Conservation (phyloP, 2,797 vertebrate genomes). For the Masticophis lateralis region DNA sequence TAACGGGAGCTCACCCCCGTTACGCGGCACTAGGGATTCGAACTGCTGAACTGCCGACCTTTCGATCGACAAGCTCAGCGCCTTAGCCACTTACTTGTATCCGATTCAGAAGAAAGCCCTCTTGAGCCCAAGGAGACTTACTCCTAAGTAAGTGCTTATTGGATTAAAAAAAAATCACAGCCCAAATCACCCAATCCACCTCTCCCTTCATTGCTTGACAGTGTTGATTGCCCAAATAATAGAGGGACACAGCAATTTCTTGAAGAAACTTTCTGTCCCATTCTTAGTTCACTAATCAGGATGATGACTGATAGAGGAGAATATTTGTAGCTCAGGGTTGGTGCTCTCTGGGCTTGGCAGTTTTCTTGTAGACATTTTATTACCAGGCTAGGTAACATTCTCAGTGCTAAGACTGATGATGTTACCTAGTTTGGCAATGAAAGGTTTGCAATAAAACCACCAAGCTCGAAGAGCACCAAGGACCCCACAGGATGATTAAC, state of each 20-base stretch:
- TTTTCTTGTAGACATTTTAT: not conserved
- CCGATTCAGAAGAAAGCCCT: not conserved
- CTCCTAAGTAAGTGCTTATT: not conserved
- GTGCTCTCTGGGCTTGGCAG: not conserved
- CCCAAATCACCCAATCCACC: not conserved
- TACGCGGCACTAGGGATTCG: too few relatives aligned
- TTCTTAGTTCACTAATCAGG: not conserved
- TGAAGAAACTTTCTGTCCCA: not conserved
- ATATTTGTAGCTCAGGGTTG: not conserved
- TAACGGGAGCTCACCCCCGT: too few relatives aligned
- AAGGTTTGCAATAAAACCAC: not conserved
- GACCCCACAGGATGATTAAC: not conserved
- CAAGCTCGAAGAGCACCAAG: not conserved
- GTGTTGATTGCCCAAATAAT: not conserved
- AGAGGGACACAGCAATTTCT: not conserved
- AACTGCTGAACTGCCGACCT: too few relatives aligned
- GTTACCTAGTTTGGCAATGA: not conserved
- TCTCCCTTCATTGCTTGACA: not conserved
- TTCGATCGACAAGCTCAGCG: too few relatives aligned
- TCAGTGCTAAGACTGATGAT: not conserved
- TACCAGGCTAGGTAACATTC: not conserved
- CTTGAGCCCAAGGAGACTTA: not conserved
- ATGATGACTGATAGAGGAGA: not conserved
- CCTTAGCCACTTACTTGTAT: not conserved
- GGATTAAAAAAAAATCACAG: not conserved